Evolutionary conservation across 2,113 vertebrate genomes (phyloP).

Genomic region (Centropristis striata): DNA sequence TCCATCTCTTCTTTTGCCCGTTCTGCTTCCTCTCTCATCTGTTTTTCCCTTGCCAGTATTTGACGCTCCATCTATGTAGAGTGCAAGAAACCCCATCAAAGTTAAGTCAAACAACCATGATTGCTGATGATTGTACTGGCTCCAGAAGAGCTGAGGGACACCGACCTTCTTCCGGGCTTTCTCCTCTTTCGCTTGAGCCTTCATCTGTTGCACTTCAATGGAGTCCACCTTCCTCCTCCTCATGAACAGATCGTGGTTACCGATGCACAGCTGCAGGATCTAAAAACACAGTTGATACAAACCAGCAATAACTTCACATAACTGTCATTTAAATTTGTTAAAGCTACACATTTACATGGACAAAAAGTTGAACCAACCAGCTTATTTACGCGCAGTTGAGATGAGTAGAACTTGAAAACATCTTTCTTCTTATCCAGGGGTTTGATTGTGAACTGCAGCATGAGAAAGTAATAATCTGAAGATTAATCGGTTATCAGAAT

Average conservation of each 20-base stretch:
- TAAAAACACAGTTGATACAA: constrained; percentile 43
- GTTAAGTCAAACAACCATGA: neutral
- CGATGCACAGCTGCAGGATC: constrained; percentile 94
- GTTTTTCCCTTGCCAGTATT: constrained; percentile 92
- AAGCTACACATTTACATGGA: neutral
- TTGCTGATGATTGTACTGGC: too few relatives aligned
- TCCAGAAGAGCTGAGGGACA: neutral
- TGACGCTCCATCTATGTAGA: constrained; percentile 90
- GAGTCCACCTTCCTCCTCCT: constrained; percentile 94
- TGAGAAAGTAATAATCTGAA: constrained; percentile 3
- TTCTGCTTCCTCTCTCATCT: constrained; percentile 93
- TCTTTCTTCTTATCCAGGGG: constrained; percentile 94
- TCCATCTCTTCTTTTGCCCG: constrained; percentile 93
- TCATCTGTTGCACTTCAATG: constrained; percentile 95
- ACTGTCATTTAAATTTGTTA: neutral
- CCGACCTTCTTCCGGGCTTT: constrained; percentile 93
- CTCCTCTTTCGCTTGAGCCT: constrained; percentile 93
- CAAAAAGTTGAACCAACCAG: constrained; percentile 83
- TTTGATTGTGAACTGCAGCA: constrained; percentile 91
- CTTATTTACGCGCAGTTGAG: constrained; percentile 93
- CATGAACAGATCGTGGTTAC: constrained; percentile 94
- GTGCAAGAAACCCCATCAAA: neutral
- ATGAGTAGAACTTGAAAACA: constrained; percentile 95
- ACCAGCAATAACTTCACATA: neutral
- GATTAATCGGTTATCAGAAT: too few relatives aligned